These are phyloP conservation scores for Cassiopea andromeda DNA, from an alignment of 30 jellyfish, hydroid and myxozoan species.

Conservation along the genomic window DNA sequence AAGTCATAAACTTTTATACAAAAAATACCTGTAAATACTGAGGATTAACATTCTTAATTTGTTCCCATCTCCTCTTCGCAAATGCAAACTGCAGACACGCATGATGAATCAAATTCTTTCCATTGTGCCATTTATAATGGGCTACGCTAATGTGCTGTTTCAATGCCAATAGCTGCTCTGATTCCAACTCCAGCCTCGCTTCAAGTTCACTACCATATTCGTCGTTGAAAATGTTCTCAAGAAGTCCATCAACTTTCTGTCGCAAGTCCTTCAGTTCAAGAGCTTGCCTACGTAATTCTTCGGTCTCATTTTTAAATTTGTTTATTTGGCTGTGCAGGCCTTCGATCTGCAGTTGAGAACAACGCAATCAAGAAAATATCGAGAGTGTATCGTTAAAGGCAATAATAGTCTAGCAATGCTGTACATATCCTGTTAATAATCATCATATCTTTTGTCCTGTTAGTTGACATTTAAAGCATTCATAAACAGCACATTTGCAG, in stretches of 20 bases:
- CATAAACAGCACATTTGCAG: too few species aligned
- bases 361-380: too few species aligned
- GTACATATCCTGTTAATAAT: too few species aligned
- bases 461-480: too few species aligned
- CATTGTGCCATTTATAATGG: conserved; percentile 84
- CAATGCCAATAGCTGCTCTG: conserved; percentile 75
- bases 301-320: conserved; percentile 35
- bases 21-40: conserved; percentile 46
- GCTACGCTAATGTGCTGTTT: conserved; percentile 79
- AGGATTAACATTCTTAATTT: conserved; percentile 51
- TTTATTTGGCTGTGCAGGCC: conserved; percentile 63
- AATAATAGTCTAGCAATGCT: too few species aligned
- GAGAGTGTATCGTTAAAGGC: too few species aligned
- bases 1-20: too few species aligned
- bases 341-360: conserved; percentile 47
- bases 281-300: conserved; percentile 1
- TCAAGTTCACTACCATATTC: conserved; percentile 91
- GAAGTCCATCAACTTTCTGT: conserved; percentile 77
- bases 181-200: conserved; percentile 80
- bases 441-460: too few species aligned
- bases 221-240: conserved; percentile 81
- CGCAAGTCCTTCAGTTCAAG: conserved; percentile 61
- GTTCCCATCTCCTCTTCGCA: conserved; percentile 84
- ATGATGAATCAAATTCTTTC: conserved; percentile 68
- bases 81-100: conserved; percentile 88